Conservation (phyloP, 2,888 invertebrate species). For the Deroplatys truncata region DNA sequence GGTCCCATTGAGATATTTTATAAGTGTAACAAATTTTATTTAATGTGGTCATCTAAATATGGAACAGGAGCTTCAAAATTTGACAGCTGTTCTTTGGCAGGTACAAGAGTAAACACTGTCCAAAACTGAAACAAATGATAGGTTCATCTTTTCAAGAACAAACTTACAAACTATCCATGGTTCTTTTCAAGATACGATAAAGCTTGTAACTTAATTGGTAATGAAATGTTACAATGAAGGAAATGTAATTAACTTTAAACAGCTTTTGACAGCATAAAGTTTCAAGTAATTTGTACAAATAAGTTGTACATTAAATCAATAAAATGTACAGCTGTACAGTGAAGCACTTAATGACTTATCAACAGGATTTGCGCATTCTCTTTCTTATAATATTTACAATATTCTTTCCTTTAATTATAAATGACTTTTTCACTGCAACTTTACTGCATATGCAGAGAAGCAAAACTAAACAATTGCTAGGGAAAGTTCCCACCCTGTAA, state of each 20-base stretch:
- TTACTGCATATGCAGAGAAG: neutral
- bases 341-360: neutral
- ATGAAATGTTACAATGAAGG: neutral
- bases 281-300: neutral
- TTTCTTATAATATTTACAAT: neutral
- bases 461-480: neutral
- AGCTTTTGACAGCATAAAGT: neutral
- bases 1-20: neutral
- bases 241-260: neutral
- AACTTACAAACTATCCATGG: neutral
- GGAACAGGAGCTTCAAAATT: neutral
- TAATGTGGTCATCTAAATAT: neutral
- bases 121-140: neutral
- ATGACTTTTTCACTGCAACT: neutral
- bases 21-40: neutral
- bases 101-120: neutral
- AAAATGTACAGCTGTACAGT: neutral
- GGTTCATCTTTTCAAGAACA: neutral
- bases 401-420: neutral
- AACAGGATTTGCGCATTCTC: neutral
- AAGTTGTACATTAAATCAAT: neutral
- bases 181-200: neutral
- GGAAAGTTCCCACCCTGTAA: neutral
- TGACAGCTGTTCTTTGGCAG: neutral
- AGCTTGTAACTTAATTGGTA: neutral